Conservation (phyloP, 2,113 vertebrate species). For the Ibidorhyncha struthersii region DNA sequence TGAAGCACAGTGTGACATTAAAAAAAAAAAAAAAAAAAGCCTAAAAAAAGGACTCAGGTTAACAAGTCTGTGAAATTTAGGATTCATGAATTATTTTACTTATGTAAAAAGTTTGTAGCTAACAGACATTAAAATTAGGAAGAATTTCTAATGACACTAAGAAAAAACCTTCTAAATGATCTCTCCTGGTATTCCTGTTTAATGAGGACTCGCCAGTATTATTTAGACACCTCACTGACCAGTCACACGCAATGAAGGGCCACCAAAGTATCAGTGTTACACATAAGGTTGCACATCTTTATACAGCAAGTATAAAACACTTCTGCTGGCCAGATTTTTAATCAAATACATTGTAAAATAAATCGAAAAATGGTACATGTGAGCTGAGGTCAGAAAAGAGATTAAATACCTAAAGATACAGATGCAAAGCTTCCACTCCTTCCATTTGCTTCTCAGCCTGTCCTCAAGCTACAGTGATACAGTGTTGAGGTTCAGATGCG, state of each 20-base stretch:
- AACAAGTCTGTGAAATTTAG: not conserved
- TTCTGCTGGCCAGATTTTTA: not conserved
- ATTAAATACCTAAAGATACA: not conserved
- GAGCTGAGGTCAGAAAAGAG: not conserved
- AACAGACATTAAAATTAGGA: not conserved
- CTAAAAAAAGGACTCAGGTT: not conserved
- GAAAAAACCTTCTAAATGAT: not conserved
- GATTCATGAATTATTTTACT: not conserved
- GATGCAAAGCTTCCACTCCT: not conserved
- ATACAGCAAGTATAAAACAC: not conserved
- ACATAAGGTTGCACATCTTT: not conserved
- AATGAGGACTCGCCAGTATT: not conserved
- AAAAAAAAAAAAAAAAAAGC: not conserved
- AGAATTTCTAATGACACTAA: not conserved
- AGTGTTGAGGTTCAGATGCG: not conserved
- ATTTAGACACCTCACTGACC: not conserved
- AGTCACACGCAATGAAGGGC: not conserved
- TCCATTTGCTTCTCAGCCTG: not conserved
- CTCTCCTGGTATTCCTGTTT: not conserved
- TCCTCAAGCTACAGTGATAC: not conserved
- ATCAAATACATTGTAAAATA: not conserved
- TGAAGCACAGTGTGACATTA: not conserved
- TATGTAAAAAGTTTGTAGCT: not conserved
- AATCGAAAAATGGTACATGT: not conserved
- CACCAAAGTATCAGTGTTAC: not conserved